These are phyloP conservation scores for Hyles lineata DNA, from an alignment of 2,888 invertebrate species.

Conservation along the genomic window DNA sequence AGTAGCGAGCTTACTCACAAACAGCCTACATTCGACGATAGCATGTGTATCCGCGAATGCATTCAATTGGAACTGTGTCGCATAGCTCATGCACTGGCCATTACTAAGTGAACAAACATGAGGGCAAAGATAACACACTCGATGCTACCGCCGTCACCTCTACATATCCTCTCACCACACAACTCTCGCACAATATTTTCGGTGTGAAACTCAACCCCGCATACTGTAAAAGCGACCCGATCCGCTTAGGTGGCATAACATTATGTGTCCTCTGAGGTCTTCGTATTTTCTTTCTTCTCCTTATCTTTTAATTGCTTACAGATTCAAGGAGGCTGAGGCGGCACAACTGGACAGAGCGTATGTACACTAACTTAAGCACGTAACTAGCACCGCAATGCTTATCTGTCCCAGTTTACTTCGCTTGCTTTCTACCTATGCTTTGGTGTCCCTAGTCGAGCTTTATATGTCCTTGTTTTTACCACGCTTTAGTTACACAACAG, in stretches of 20 bases:
- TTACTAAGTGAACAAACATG: conserved; percentile 37
- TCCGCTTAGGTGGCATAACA: conserved; percentile 70
- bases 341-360: conserved; percentile 92
- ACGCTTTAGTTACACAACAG: conserved; percentile 1
- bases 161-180: conserved; percentile 66
- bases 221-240: conserved; percentile 55
- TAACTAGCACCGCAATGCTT: conserved; percentile 64
- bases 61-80: conserved; percentile 55
- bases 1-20: conserved; percentile 78
- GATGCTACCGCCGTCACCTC: conserved; percentile 65
- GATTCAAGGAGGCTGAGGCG: conserved; percentile 94
- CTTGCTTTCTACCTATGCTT: conserved; percentile 53
- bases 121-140: conserved; percentile 41
- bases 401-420: conserved; percentile 64
- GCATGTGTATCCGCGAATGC: conserved; percentile 61
- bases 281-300: conserved; percentile 79
- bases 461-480: neutral
- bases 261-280: conserved; percentile 62
- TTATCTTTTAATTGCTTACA: conserved; percentile 88
- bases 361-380: conserved; percentile 85
- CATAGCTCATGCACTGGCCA: conserved; percentile 51
- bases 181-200: conserved; percentile 67
- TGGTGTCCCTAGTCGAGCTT: conserved; percentile 33
- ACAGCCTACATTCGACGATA: conserved; percentile 65
- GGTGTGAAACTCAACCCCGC: conserved; percentile 70